Evolutionary conservation across 2,888 invertebrate genomes (phyloP).

Genomic region (Sipha maydis): DNA sequence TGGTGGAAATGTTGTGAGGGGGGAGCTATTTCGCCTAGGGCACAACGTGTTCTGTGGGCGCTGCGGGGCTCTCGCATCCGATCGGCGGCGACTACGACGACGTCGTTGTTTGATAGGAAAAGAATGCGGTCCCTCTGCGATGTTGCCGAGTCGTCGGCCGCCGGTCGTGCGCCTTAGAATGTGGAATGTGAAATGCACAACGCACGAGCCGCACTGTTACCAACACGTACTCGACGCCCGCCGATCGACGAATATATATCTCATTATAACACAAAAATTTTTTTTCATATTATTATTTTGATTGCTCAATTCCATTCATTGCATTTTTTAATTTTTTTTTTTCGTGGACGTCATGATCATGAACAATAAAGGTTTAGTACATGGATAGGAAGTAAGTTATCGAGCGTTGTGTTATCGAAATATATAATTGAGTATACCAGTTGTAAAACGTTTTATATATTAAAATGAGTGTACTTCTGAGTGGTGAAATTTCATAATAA

Average conservation of each 20-base stretch:
- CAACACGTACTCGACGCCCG: slow-evolving; percentile 49
- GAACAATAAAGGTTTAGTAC: neutral
- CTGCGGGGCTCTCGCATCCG: slow-evolving; percentile 61
- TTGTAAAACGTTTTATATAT: too few relatives aligned
- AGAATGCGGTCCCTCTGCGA: slow-evolving; percentile 63
- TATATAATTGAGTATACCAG: too few relatives aligned
- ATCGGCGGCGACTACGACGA: slow-evolving; percentile 39
- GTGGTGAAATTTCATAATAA: slow-evolving; percentile 7
- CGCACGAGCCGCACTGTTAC: slow-evolving; percentile 63
- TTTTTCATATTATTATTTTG: slow-evolving; percentile 29
- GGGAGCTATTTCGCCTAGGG: slow-evolving; percentile 48
- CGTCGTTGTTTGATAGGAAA: slow-evolving; percentile 62
- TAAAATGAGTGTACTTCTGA: neutral
- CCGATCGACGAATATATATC: slow-evolving; percentile 41
- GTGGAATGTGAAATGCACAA: slow-evolving; percentile 64
- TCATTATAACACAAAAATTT: slow-evolving; percentile 40
- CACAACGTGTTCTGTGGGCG: slow-evolving; percentile 60
- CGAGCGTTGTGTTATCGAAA: neutral
- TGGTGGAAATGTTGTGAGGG: neutral
- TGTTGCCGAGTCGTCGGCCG: slow-evolving; percentile 62
- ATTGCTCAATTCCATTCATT: slow-evolving; percentile 44
- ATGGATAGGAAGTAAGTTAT: neutral
- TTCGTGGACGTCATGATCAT: slow-evolving; percentile 4
- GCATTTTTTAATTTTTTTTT: neutral
- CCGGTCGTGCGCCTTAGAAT: slow-evolving; percentile 62